phyloP scores from a whole-genome alignment of 2,113 vertebrate genomes.

The Microtus richardsoni region DNA sequence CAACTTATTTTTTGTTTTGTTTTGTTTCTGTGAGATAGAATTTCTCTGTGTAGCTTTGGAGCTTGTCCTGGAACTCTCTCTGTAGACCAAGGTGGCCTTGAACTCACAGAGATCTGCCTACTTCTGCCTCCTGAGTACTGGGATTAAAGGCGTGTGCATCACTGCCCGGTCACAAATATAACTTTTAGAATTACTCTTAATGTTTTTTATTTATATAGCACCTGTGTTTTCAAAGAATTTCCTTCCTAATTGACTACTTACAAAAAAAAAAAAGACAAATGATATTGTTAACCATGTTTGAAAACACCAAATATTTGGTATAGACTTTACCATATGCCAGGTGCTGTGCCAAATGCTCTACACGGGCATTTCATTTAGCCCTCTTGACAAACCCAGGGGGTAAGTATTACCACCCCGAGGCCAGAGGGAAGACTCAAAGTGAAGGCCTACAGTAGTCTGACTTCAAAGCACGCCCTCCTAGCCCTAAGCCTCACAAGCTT shows the following conservation, averaged over 20 bases:
- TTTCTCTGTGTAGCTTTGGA: not conserved
- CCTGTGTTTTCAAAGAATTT: constrained; percentile 55
- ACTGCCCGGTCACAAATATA: not conserved
- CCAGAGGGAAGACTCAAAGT: not conserved
- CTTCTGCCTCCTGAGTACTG: not conserved
- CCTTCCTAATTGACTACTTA: not conserved
- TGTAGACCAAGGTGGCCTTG: not conserved
- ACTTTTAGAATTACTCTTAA: constrained; percentile 36
- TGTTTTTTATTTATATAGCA: not conserved
- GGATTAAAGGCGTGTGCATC: not conserved
- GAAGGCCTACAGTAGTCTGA: not conserved
- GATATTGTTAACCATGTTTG: not conserved
- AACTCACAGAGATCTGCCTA: not conserved
- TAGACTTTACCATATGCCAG: not conserved
- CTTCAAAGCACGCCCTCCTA: constrained; percentile 19
- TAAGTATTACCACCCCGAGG: not conserved
- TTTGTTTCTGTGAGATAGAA: not conserved
- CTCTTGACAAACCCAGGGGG: not conserved
- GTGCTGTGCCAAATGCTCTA: not conserved
- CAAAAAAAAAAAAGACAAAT: not conserved
- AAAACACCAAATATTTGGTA: constrained; percentile 1
- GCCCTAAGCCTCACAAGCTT: not conserved
- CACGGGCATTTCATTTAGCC: not conserved
- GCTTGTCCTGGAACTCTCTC: not conserved
- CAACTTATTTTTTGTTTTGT: not conserved